Base-by-base conservation (phyloP, 1,140 invertebrate species). In the Sesamia nonagrioides region DNA sequence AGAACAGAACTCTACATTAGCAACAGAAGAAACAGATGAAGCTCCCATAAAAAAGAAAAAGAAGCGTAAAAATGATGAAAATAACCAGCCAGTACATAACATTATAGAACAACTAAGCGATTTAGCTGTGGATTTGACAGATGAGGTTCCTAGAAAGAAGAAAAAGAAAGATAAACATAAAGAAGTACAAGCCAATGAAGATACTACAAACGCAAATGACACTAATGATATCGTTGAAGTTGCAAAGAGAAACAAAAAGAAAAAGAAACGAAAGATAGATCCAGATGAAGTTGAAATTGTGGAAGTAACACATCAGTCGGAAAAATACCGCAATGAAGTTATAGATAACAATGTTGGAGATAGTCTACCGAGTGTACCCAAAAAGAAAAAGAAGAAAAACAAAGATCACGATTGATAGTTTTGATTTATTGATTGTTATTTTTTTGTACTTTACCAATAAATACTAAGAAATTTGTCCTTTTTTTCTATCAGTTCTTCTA, bases 361-460 rank as follows among this genome's bases (percentile, higher is more conserved):
- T 11, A 18, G 17, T 42, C 45, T 18, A 11, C 60, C 75, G 13
- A 42, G 77, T 63, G 54, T 54, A 17, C 68, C 80, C 60, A 83
- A 79, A 78, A 86, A 81, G 77, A 86, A 86, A 79, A 87, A 87
- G 73, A 87, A 83, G 42, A 72, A 83, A 77, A 33, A 48, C 42
- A 77, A 69, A 75, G 76, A 78, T 27, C 3, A 1, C 27, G 27
- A 27, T n/a, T n/a, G n/a, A n/a, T n/a, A n/a, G n/a, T n/a, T n/a
- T n/a, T n/a, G n/a, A n/a, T n/a, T 40, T 74, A 52, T 42, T 50
- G 52, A 74, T 27, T 60, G 13, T 1, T 13, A 42, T 7, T 58
- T 74, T 42, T 58, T 15, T 21, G 1, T 45, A 45, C 11, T 45
- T 11, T 45, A n/a, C 13, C n/a, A 8, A 9, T 40, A 8, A 40